A percentile compares a stretch with the other conserved stretches of the same genome.
These are phyloP conservation scores for Poecilia picta DNA, from an alignment of 2,797 vertebrate species.

Conservation along the genomic window DNA sequence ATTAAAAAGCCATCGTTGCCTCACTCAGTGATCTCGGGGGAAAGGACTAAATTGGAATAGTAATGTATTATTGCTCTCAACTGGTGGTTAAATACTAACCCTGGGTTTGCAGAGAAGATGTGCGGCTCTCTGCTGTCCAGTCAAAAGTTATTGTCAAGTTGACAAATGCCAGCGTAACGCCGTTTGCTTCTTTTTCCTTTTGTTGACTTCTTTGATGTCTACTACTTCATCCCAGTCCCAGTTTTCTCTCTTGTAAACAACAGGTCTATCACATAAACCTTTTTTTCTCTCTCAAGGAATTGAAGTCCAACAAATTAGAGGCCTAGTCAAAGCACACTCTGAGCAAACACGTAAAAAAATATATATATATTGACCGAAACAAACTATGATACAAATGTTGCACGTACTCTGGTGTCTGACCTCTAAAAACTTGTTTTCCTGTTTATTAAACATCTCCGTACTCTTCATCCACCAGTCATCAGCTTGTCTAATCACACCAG, in stretches of 20 bases:
- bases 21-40: slow-evolving; percentile 57
- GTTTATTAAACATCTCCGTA: not conserved
- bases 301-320: not conserved
- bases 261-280: not conserved
- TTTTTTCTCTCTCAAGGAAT: not conserved
- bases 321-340: not conserved
- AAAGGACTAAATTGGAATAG: slow-evolving; percentile 66
- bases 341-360: too few species aligned
- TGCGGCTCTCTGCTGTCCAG: slow-evolving; percentile 23
- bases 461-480: slow-evolving; percentile 29
- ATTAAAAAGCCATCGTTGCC: slow-evolving; percentile 75
- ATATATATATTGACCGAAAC: not conserved
- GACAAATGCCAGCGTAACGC: slow-evolving; percentile 17
- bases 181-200: slow-evolving; percentile 5
- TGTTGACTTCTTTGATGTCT: not conserved
- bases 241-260: not conserved
- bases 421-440: slow-evolving; percentile 24
- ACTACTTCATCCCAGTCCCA: slow-evolving; percentile 5
- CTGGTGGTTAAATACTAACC: slow-evolving; percentile 55
- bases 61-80: slow-evolving; percentile 67
- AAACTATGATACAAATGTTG: not conserved
- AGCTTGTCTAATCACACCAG: slow-evolving; percentile 29
- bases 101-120: slow-evolving; percentile 27
- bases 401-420: not conserved
- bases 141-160: slow-evolving; percentile 17